Percentiles rank a stretch among this genome's conserved stretches.
Evolutionary conservation across 1,140 invertebrate species (phyloP).

Genomic region (Drosophila subobscura): DNA sequence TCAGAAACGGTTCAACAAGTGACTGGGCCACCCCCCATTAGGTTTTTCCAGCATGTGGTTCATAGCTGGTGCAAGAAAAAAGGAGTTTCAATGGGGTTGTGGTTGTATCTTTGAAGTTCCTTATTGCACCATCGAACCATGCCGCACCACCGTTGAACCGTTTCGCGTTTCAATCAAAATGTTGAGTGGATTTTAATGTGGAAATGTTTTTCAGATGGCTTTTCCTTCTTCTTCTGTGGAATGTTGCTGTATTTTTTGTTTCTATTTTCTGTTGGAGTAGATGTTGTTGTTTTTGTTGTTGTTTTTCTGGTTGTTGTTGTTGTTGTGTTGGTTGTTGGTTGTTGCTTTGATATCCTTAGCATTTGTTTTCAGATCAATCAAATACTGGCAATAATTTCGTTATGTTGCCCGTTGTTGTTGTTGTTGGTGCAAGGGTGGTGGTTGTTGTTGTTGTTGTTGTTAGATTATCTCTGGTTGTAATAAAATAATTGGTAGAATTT

Average conservation of each 20-base stretch:
- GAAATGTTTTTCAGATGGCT: constrained; percentile 22
- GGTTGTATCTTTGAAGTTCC: not conserved
- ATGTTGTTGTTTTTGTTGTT: constrained; percentile 30
- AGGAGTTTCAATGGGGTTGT: too few relatives aligned
- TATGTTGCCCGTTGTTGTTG: constrained; percentile 59
- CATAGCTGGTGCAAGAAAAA: too few relatives aligned
- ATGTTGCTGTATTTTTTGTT: not conserved
- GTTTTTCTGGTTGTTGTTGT: constrained; percentile 18
- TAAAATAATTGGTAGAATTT: constrained; percentile 83
- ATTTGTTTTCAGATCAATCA: constrained; percentile 45
- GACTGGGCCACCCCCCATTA: too few relatives aligned
- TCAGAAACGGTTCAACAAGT: too few relatives aligned
- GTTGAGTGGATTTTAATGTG: not conserved
- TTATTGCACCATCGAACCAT: not conserved
- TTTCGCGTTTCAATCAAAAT: not conserved
- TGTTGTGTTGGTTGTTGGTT: constrained; percentile 30
- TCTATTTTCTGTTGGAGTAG: not conserved
- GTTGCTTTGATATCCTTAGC: constrained; percentile 31
- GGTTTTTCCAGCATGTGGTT: too few relatives aligned
- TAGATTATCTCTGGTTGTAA: constrained; percentile 83
- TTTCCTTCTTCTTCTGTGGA: constrained; percentile 13
- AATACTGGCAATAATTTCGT: constrained; percentile 71
- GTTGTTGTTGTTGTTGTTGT: constrained; percentile 59
- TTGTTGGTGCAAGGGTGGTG: constrained; percentile 48
- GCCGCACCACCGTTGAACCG: constrained; percentile 11